Percentiles rank a stretch among this genome's conserved stretches.
These are phyloP conservation scores for Amiota minor DNA, from an alignment of 2,888 invertebrate genomes.

Conservation along the genomic window DNA sequence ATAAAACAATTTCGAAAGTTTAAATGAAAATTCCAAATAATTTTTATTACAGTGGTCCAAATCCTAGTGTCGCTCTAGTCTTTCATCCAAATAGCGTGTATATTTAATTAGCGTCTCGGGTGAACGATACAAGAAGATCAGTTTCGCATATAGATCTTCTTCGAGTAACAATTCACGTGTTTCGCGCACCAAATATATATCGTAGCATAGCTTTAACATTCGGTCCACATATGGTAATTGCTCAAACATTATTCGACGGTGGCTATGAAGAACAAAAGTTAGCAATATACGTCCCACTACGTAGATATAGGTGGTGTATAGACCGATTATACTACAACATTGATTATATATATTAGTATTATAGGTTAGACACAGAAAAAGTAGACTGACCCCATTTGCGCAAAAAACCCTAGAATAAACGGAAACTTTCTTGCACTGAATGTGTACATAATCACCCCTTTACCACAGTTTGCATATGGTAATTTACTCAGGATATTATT, in stretches of 20 bases:
- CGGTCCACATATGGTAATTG: conserved; percentile 88
- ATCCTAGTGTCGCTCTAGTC: too few relatives aligned
- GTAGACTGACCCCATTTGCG: conserved; percentile 86
- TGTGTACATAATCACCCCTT: conserved; percentile 80
- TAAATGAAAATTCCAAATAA: too few relatives aligned
- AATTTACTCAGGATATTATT: conserved; percentile 40
- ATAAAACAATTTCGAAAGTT: too few relatives aligned
- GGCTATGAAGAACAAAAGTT: conserved; percentile 86
- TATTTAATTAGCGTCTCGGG: conserved; percentile 94
- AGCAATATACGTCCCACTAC: conserved; percentile 91
- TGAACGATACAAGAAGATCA: conserved; percentile 96
- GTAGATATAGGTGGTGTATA: conserved; percentile 95
- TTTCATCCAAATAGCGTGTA: conserved; percentile 73
- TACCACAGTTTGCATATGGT: conserved; percentile 58
- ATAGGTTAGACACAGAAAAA: conserved; percentile 63
- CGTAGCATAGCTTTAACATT: conserved; percentile 84
- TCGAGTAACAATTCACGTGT: conserved; percentile 91
- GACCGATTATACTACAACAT: conserved; percentile 86
- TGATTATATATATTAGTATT: background rate
- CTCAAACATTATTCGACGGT: conserved; percentile 90
- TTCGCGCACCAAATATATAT: conserved; percentile 90
- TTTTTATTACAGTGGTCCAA: background rate
- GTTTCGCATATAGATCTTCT: conserved; percentile 96
- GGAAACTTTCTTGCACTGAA: conserved; percentile 97
- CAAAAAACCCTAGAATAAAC: conserved; percentile 87